phyloP scores from a whole-genome alignment of 2,113 vertebrate species.

The Cryptotis parvus region DNA sequence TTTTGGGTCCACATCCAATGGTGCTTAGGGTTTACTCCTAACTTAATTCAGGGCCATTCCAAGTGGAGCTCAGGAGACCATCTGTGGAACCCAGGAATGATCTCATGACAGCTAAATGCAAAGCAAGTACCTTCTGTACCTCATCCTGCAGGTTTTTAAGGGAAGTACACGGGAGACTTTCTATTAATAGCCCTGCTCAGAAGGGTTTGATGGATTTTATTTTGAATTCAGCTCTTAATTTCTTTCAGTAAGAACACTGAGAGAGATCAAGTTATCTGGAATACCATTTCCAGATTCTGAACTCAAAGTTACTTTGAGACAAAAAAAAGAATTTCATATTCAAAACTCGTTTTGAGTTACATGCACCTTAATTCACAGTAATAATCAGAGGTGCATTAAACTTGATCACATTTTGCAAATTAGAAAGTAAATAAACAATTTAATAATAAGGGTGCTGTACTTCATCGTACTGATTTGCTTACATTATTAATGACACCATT shows the following conservation, averaged over 20 bases:
- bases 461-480: constrained; percentile 46
- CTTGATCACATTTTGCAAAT: constrained; percentile 52
- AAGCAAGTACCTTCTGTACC: too few relatives aligned
- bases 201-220: too few relatives aligned
- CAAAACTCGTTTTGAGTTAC: background rate
- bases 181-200: too few relatives aligned
- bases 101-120: too few relatives aligned
- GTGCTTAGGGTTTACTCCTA: too few relatives aligned
- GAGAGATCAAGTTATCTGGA: background rate
- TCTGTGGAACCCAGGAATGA: too few relatives aligned
- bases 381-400: constrained; percentile 38
- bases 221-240: too few relatives aligned
- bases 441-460: constrained; percentile 38
- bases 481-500: constrained; percentile 56
- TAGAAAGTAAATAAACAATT: constrained; percentile 62
- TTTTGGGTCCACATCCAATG: too few relatives aligned
- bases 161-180: too few relatives aligned
- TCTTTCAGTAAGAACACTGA: background rate
- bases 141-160: too few relatives aligned
- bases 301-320: constrained; percentile 33
- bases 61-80: too few relatives aligned
- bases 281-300: constrained; percentile 34
- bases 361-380: constrained; percentile 30
- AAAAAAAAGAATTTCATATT: constrained; percentile 43
- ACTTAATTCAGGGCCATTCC: too few relatives aligned